Evolutionary conservation across 2,888 invertebrate genomes (phyloP).

Genomic region (Tiliacea aurago): DNA sequence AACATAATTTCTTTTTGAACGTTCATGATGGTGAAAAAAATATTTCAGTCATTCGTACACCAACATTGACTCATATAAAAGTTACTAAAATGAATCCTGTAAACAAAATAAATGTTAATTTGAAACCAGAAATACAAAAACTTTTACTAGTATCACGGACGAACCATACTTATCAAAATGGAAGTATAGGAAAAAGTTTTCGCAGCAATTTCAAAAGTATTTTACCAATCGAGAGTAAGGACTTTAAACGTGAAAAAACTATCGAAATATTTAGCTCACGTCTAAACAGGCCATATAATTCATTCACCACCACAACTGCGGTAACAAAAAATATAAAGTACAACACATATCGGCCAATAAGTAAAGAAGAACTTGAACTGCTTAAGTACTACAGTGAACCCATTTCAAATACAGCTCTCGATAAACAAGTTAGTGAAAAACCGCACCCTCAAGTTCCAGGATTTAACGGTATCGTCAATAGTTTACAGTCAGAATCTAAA

Average conservation of each 20-base stretch:
- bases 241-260: slow-evolving; percentile 8
- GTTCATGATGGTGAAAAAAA: slow-evolving; percentile 19
- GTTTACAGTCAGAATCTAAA: slow-evolving; percentile 23
- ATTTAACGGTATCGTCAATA: slow-evolving; percentile 21
- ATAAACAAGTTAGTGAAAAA: slow-evolving; percentile 22
- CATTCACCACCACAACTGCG: slow-evolving; percentile 4
- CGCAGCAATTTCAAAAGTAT: neutral
- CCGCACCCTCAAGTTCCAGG: neutral
- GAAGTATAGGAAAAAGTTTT: neutral
- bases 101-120: slow-evolving; percentile 12
- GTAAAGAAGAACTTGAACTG: slow-evolving; percentile 70
- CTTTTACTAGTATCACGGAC: slow-evolving; percentile 6
- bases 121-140: slow-evolving; percentile 16
- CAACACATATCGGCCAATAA: slow-evolving; percentile 77
- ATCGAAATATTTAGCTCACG: slow-evolving; percentile 47
- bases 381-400: slow-evolving; percentile 25
- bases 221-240: neutral
- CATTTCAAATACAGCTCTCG: slow-evolving; percentile 11
- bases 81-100: slow-evolving; percentile 29
- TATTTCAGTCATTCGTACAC: slow-evolving; percentile 28
- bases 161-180: neutral
- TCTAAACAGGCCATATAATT: slow-evolving; percentile 9
- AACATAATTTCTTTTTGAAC: slow-evolving; percentile 3
- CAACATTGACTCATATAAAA: slow-evolving; percentile 13
- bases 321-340: slow-evolving; percentile 68